phyloP scores from a whole-genome alignment of 2,888 invertebrate genomes.

The Caenorhabditis sulstoni region DNA sequence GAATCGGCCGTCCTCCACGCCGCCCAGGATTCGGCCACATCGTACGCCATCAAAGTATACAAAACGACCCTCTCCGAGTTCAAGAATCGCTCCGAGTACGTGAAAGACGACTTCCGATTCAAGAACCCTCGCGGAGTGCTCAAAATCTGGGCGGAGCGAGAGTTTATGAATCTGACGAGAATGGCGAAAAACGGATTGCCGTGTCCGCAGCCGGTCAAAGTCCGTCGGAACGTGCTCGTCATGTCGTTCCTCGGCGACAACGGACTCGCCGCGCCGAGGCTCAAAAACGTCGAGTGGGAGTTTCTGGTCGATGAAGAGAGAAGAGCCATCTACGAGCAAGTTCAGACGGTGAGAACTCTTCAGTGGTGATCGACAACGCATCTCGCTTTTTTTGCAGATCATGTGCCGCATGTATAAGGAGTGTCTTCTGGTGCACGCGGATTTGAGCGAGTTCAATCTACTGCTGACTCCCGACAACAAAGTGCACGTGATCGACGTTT shows the following conservation, averaged over 20 bases:
- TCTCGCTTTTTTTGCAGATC: conserved; percentile 80
- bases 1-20: conserved; percentile 78
- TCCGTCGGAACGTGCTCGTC: conserved; percentile 84
- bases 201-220: conserved; percentile 83
- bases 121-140: conserved; percentile 84
- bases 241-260: conserved; percentile 84
- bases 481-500: conserved; percentile 83
- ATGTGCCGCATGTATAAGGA: conserved; percentile 83
- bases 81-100: conserved; percentile 84
- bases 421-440: conserved; percentile 84
- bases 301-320: conserved; percentile 70
- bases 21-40: conserved; percentile 36
- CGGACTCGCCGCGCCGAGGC: conserved; percentile 83
- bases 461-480: conserved; percentile 83
- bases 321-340: conserved; percentile 58
- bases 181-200: conserved; percentile 80
- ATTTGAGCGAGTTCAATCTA: conserved; percentile 85
- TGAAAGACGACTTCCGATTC: conserved; percentile 84
- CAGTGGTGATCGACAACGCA: neutral
- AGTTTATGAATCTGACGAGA: conserved; percentile 83
- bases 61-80: conserved; percentile 85
- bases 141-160: conserved; percentile 85
- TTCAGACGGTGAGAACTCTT: conserved; percentile 40
- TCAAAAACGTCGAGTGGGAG: conserved; percentile 82
- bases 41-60: conserved; percentile 81